Conservation (phyloP, 2,888 invertebrate genomes). For the Catocala fraxini region DNA sequence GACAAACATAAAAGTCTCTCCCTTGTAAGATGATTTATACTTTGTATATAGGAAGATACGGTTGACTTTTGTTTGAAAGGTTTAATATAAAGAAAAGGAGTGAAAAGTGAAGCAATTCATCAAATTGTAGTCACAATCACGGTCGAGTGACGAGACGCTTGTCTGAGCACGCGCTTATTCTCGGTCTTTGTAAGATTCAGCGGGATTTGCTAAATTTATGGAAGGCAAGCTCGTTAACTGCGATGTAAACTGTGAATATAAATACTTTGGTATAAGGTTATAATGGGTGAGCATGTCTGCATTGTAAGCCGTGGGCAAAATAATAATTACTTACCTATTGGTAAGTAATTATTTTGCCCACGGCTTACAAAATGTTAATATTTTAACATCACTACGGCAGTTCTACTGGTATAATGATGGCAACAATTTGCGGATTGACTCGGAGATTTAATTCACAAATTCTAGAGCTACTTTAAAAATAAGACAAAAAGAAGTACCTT, state of each 20-base stretch:
- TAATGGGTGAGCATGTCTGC: conserved; percentile 36
- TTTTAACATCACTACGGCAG: too few relatives aligned
- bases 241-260: conserved; percentile 58
- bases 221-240: conserved; percentile 66
- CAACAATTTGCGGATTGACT: too few relatives aligned
- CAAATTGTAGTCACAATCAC: conserved; percentile 78
- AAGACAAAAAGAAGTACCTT: too few relatives aligned
- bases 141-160: conserved; percentile 69
- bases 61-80: conserved; percentile 19
- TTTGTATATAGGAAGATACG: conserved; percentile 11
- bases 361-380: too few relatives aligned
- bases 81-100: conserved; percentile 48
- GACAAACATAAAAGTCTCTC: conserved; percentile 24
- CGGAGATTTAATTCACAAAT: too few relatives aligned
- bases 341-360: too few relatives aligned
- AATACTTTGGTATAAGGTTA: conserved; percentile 48
- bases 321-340: too few relatives aligned
- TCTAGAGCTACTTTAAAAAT: too few relatives aligned
- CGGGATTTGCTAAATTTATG: conserved; percentile 69
- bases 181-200: conserved; percentile 61
- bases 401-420: too few relatives aligned
- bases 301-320: conserved; percentile 16
- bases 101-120: conserved; percentile 74
- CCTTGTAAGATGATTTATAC: conserved; percentile 3
- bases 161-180: conserved; percentile 60